phyloP scores from a whole-genome alignment of 2,113 vertebrate genomes.

The Columba livia region DNA sequence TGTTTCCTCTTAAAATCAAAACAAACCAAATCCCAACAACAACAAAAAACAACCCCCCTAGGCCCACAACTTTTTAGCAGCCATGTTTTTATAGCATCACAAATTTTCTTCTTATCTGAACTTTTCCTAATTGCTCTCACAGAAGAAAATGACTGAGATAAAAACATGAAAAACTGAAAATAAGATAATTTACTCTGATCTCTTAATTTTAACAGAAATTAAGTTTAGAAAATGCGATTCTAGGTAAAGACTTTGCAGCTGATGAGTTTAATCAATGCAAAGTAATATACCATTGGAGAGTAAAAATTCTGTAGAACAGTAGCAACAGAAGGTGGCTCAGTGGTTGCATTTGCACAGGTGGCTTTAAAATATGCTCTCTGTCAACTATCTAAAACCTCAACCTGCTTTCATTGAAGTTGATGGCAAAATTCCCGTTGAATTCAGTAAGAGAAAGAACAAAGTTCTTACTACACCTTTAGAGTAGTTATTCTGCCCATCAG shows the following conservation, averaged over 20 bases:
- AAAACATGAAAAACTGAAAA: neutral
- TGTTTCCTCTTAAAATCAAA: neutral
- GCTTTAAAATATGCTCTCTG: slow-evolving; percentile 61
- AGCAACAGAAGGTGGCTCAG: slow-evolving; percentile 61
- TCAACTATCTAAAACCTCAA: slow-evolving; percentile 46
- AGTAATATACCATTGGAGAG: neutral
- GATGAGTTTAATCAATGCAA: slow-evolving; percentile 1
- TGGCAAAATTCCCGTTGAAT: slow-evolving; percentile 40
- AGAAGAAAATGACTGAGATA: neutral
- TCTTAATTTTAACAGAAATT: neutral
- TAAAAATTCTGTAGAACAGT: neutral
- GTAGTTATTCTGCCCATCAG: neutral
- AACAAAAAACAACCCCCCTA: too few species aligned
- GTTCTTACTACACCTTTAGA: neutral
- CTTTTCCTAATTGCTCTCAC: neutral
- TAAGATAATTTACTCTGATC: neutral
- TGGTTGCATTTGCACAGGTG: slow-evolving; percentile 52
- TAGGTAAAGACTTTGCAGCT: neutral
- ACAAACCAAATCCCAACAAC: too few species aligned
- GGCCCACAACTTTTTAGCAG: neutral
- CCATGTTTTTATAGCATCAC: neutral
- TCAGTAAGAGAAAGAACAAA: neutral
- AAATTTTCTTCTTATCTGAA: neutral
- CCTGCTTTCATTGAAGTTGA: slow-evolving; percentile 30
- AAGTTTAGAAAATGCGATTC: neutral